A percentile compares a stretch with the other conserved stretches of the same genome.
These are phyloP conservation scores for Xenopus laevis DNA, from an alignment of 2,113 vertebrate species.

Conservation along the genomic window DNA sequence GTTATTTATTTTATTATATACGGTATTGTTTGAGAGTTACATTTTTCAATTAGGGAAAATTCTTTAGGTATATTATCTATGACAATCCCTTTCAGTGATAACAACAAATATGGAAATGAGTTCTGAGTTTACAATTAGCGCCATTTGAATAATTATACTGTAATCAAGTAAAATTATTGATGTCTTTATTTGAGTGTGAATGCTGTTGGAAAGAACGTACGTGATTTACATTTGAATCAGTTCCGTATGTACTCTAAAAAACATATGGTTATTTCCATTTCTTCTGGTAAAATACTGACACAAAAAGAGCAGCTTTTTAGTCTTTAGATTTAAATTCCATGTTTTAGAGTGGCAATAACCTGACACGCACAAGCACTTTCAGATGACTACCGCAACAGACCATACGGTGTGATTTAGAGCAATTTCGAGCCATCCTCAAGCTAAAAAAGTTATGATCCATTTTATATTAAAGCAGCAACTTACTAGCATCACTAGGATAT, in stretches of 20 bases:
- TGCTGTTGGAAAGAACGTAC: constrained; percentile 59
- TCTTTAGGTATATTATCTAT: constrained; percentile 57
- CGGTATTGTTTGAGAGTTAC: constrained; percentile 53
- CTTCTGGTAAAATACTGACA: too few relatives aligned
- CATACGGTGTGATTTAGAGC: too few relatives aligned
- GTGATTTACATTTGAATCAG: constrained; percentile 59
- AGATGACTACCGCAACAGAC: too few relatives aligned
- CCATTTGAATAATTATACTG: constrained; percentile 71
- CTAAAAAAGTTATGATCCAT: too few relatives aligned
- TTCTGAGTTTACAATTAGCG: constrained; percentile 61
- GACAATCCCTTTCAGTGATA: constrained; percentile 61
- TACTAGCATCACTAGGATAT: too few relatives aligned
- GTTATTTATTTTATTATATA: constrained; percentile 49
- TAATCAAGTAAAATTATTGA: constrained; percentile 70
- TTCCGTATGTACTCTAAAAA: constrained; percentile 44
- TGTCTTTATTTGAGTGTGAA: constrained; percentile 62
- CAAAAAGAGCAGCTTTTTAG: too few relatives aligned
- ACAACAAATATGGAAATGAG: constrained; percentile 63
- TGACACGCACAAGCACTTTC: too few relatives aligned
- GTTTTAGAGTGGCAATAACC: too few relatives aligned
- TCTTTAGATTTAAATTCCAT: too few relatives aligned
- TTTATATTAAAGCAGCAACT: too few relatives aligned
- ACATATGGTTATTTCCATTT: constrained; percentile 37
- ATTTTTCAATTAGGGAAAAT: constrained; percentile 63
- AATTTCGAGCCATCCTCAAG: too few relatives aligned